These are phyloP conservation scores for Sorex araneus DNA, from an alignment of 2,113 vertebrate genomes.

Conservation along the genomic window DNA sequence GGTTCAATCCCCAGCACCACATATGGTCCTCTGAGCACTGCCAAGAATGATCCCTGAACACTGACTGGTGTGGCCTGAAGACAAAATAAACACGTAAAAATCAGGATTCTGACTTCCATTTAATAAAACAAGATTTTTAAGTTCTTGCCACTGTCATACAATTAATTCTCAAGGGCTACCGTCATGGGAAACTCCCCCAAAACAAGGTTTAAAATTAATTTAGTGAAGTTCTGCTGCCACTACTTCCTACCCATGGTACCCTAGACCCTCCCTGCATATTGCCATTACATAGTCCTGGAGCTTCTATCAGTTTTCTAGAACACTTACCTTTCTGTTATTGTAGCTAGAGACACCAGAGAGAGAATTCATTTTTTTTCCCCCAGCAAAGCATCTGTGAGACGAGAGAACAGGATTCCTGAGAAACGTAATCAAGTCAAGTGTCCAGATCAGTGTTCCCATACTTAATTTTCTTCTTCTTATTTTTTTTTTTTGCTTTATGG, in stretches of 20 bases:
- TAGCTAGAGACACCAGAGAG: background rate
- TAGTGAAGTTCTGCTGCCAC: background rate
- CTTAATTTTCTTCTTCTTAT: too few relatives aligned
- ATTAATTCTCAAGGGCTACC: background rate
- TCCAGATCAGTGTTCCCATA: too few relatives aligned
- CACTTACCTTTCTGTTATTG: background rate
- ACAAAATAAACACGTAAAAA: background rate
- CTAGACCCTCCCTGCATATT: background rate
- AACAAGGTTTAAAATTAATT: constrained; percentile 16
- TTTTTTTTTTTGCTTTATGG: too few relatives aligned
- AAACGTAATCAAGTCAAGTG: background rate
- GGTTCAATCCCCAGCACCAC: too few relatives aligned
- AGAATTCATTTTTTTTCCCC: background rate
- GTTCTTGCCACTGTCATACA: constrained; percentile 1
- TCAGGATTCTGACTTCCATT: background rate
- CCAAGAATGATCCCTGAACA: too few relatives aligned
- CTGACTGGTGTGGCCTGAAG: too few relatives aligned
- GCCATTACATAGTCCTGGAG: background rate
- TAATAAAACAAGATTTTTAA: too few relatives aligned
- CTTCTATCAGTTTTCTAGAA: background rate
- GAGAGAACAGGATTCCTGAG: background rate
- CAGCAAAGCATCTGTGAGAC: background rate
- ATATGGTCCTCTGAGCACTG: too few relatives aligned
- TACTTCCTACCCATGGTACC: background rate
- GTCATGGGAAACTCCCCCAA: background rate